These are phyloP conservation scores for Thymelicus lineola DNA, from an alignment of 2,888 invertebrate species.

Conservation along the genomic window DNA sequence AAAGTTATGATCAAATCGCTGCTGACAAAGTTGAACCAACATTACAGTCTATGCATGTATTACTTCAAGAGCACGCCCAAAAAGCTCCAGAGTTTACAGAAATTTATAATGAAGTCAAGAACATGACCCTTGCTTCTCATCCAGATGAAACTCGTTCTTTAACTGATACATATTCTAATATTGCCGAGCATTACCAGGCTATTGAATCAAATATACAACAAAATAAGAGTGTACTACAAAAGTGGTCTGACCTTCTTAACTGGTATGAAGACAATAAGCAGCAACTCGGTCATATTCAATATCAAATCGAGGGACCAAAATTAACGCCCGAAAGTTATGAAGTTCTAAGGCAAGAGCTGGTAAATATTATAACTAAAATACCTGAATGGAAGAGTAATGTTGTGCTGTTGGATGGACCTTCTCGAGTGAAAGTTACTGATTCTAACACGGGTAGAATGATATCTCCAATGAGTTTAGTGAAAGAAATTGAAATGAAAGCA, in stretches of 20 bases:
- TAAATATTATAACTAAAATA: conserved; percentile 87
- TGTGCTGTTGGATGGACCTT: conserved; percentile 88
- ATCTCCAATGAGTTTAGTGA: conserved; percentile 89
- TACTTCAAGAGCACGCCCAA: conserved; percentile 94
- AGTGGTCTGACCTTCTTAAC: conserved; percentile 92
- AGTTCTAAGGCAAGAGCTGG: conserved; percentile 88
- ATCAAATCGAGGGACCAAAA: conserved; percentile 91
- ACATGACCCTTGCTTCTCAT: conserved; percentile 88
- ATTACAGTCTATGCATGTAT: conserved; percentile 91
- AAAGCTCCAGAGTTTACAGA: conserved; percentile 91
- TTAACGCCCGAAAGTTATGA: conserved; percentile 89
- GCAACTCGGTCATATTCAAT: conserved; percentile 91
- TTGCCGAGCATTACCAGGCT: conserved; percentile 91
- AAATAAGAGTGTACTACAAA: conserved; percentile 90
- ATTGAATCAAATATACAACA: conserved; percentile 90
- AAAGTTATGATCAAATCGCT: conserved; percentile 92
- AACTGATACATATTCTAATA: conserved; percentile 90
- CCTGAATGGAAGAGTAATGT: conserved; percentile 89
- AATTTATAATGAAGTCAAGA: conserved; percentile 93
- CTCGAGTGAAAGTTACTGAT: conserved; percentile 88
- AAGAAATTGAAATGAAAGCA: conserved; percentile 89
- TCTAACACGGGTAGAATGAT: conserved; percentile 88
- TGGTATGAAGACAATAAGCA: conserved; percentile 93
- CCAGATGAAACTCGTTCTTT: conserved; percentile 90
- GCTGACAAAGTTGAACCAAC: conserved; percentile 92